Evolutionary conservation across 1,140 invertebrate genomes (phyloP), one percentile per base, ranked within the genome.

Genomic region (Chironomus tepperi): DNA sequence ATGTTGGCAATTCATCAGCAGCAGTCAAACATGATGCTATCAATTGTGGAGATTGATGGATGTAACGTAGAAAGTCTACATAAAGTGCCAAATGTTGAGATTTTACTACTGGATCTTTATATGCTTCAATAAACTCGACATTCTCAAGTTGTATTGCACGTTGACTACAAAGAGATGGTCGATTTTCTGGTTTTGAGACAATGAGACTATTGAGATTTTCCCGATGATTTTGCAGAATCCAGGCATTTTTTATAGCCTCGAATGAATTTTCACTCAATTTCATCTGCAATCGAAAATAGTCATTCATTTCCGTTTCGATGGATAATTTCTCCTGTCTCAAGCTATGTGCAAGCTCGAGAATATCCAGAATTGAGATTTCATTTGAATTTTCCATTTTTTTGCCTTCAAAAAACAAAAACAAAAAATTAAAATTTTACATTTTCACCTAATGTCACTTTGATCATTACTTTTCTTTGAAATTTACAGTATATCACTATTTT

Each of bases 221-320:
- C 76, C 93, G 88, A 81, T 98, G 94, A 81, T 96, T 93, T 3
- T 92, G 89, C 67, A 91, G 93, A 74, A 97, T 89, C 93, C 95
- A 98, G 42, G 94, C 90, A 77, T 91, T 86, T 81, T 96, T 90
- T 24, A 75, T 15, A 24, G 19, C 81, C 73, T 78, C 78, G 12
- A 79, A 77, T 64, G 81, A 79, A 77, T 81, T 82, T 7, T 77
- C 77, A 43, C 78, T 77, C 73, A 82, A 65, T 43, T 79, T 75
- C 15, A 78, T 77, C 3, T 77, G 82, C 6, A 82, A 76, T 65
- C 79, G 77, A 15, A 77, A 77, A 74, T 81, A 82, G 12, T 81
- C 77, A n/a, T 77, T 77, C 74, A 81, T 81, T 64, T 82, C 81
- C 67, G 81, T 78, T 73, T 81, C 78, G 73, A 82, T 82, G 57